Base-by-base conservation (phyloP, 2,888 invertebrate species). In the Tetramorium bicarinatum region DNA sequence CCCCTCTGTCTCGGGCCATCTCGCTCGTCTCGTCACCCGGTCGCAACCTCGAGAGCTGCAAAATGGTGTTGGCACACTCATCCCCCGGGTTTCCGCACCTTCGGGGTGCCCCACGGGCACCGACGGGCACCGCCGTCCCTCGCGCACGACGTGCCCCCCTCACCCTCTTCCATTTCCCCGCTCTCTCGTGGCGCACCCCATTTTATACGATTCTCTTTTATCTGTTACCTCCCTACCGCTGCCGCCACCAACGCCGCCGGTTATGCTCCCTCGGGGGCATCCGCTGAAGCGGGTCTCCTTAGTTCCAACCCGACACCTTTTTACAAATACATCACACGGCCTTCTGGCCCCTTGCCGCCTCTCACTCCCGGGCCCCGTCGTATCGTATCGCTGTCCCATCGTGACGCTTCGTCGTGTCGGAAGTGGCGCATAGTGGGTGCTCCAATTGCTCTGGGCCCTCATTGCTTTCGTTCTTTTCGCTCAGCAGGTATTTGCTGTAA, bases 161-260 rank as follows among this genome's bases (percentile, higher is more conserved):
- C 76, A 62, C 64, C 4, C 38, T 11, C 62, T 52, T 41, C 80
- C 34, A 18, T n/a, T 66, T 52, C 18, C 69, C 38, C 21, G 29
- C 52, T 69, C 34, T 47, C 81, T 38, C 84, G 64, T 79, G 87
- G 88, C 86, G 89, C 93, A 92, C 93, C 94, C 93, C 89, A 92
- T 93, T 94, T 94, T 94, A 94, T 94, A 94, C 93, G 93, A 94
- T 94, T 95, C 95, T 94, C 94, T 94, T 94, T 95, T 94, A 94
- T 94, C 94, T 92, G 93, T 92, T 91, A 92, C 92, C 92, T 91
- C 93, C 90, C 92, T 89, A 90, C 91, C 90, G 54, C 67, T 54
- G 13, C 56, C 29, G 29, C 74, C 47, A 15, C 54, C 75, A 47
- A 34, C 77, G 72, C 56, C 71, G 89, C 87, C 89, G 91, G 91